A percentile compares a stretch with the other conserved stretches of the same genome.
phyloP scores from a whole-genome alignment of 2,888 invertebrate genomes.

The Erebia aethiops region DNA sequence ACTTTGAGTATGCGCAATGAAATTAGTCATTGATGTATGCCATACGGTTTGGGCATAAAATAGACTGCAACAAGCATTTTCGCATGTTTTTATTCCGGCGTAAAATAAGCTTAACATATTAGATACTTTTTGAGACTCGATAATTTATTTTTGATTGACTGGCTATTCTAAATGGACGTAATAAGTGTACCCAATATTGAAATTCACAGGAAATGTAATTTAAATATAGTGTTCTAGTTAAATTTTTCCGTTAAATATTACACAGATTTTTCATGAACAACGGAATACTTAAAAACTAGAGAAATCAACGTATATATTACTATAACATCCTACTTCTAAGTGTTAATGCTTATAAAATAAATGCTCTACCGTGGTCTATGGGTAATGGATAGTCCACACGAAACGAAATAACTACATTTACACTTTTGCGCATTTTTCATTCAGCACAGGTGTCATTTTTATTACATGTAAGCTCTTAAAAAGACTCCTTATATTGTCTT shows the following conservation, averaged over 20 bases:
- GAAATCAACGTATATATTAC: constrained; percentile 83
- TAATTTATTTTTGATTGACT: not conserved
- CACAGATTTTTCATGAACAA: constrained; percentile 57
- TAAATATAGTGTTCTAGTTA: constrained; percentile 40
- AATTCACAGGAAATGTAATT: constrained; percentile 43
- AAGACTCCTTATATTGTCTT: constrained; percentile 15
- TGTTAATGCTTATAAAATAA: constrained; percentile 80
- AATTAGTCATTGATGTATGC: no score
- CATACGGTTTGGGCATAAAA: no score
- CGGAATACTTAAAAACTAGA: constrained; percentile 71
- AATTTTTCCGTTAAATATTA: constrained; percentile 47
- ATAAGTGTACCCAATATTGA: constrained; percentile 18
- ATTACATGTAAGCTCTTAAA: constrained; percentile 4
- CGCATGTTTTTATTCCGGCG: no score
- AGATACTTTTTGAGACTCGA: not conserved
- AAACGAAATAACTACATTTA: constrained; percentile 27
- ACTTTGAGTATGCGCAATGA: not conserved
- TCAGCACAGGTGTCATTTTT: not conserved
- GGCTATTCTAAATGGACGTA: not conserved
- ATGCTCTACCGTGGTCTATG: constrained; percentile 73
- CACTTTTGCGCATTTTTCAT: constrained; percentile 27
- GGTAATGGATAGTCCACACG: constrained; percentile 35
- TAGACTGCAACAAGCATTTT: no score
- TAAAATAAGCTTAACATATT: no score
- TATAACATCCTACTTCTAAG: constrained; percentile 74